Evolutionary conservation across 2,888 invertebrate genomes (phyloP).

Genomic region (Brachylomia viminalis): DNA sequence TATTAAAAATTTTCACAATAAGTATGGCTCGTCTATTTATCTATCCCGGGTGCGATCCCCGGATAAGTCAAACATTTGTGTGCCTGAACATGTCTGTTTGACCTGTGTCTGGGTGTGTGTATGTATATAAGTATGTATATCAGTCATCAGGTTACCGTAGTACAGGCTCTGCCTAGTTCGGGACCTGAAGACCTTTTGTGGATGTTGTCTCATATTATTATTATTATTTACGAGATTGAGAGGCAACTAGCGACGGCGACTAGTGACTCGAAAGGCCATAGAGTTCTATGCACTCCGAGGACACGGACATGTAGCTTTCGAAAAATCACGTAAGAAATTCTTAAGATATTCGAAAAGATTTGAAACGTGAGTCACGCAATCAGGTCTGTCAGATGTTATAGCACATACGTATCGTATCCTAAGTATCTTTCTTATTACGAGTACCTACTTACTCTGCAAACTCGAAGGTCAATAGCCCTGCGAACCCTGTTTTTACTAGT

Average conservation of each 20-base stretch:
- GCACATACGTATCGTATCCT: not conserved
- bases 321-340: not conserved
- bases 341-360: not conserved
- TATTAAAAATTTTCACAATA: not conserved
- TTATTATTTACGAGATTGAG: too few relatives aligned
- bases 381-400: not conserved
- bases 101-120: too few relatives aligned
- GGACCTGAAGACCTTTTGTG: too few relatives aligned
- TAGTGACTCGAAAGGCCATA: constrained; percentile 39
- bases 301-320: constrained; percentile 20
- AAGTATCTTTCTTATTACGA: not conserved
- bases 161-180: too few relatives aligned
- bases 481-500: not conserved
- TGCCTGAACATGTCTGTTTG: too few relatives aligned
- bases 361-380: not conserved
- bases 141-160: too few relatives aligned
- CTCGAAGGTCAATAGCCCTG: too few relatives aligned
- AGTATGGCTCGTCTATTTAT: not conserved
- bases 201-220: too few relatives aligned
- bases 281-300: constrained; percentile 39
- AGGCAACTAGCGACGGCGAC: too few relatives aligned
- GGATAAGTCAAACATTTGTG: too few relatives aligned
- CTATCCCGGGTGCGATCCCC: too few relatives aligned
- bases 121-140: not conserved
- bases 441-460: not conserved